Evolutionary conservation across 64 coral and sea anemone genomes (phyloP), one percentile per base, ranked within the genome.

Genomic region (Actinia equina): DNA sequence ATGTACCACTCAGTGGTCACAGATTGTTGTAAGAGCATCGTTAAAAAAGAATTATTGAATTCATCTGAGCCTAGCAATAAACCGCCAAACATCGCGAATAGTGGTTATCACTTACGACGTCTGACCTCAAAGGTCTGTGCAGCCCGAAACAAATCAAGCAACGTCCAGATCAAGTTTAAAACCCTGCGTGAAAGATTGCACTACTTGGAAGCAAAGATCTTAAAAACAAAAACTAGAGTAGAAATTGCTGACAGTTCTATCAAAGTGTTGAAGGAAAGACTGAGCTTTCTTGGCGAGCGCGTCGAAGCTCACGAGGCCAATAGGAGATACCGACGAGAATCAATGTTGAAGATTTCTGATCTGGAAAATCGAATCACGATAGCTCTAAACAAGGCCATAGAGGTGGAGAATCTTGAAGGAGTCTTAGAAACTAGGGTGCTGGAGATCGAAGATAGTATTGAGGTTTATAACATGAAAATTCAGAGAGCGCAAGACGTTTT

Each of bases 391-490:
- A 74, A 27, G 10, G 69, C 69, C 25, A 74, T 15, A 10, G 23
- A 74, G 14, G n/a, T 74, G 12, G 69, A 74, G 13, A 10, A 74
- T 74, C 25, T 9, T 5, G 69, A 74, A 74, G 69, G 69, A 4
- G 12, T 74, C 6, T 52, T 81, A 20, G 78, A 81, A 81, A 81
- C 45, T 3, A 44, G 22, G 7, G 78, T 81, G n/a, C 22, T 81
- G 16, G 78, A 81, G 41, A 44, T 81, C 0, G 78, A 81, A 43
- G 78, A 81, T 13, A 81, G 16, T 7, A 49, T 81, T 49, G 78
- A 81, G 16, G 78, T 49, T 7, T 81, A 81, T 49, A 52, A 81
- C 14, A 81, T 81, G 49, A 81, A 81, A 81, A 81, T 81, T 7
- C 78, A 81, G 8, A 18, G 78, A 22, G 78, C 78, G 11, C 44